Base-by-base conservation (phyloP, 2,888 invertebrate genomes). In the Perizoma flavofasciatum region DNA sequence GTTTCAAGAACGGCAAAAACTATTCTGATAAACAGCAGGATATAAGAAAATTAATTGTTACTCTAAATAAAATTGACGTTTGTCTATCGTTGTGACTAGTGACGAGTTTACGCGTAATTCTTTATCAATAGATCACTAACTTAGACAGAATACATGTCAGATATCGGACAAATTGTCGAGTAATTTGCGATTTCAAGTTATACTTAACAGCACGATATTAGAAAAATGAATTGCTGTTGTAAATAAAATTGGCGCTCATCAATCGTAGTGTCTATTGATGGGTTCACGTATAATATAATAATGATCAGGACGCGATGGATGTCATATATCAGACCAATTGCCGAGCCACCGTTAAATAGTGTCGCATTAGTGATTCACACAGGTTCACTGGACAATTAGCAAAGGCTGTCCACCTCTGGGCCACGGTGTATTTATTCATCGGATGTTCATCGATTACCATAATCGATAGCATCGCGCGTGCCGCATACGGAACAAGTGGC, bases 401-500 rank as follows among this genome's bases (percentile, higher is more conserved):
- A 88, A 89, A 91, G 91, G 91, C 89, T 91, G 91, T 89, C 89
- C 85, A 92, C 91, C 91, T 90, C 88, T 88, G 83, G 82, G 84
- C 81, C 78, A 76, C 82, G 81, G 77, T 85, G 85, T 89, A 88
- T 89, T 85, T 89, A 92, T 92, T 92, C 90, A 91, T 90, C 91
- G 89, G 89, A 89, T 90, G 91, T 89, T 79, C 82, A 85, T 71
- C 81, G 91, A 92, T 92, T 91, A 91, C 89, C 91, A 91, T 91
- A 91, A 90, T 89, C 89, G 89, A 90, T 88, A 88, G 76, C 83
- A 85, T 81, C 81, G 86, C 83, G 79, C 88, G 90, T 83, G 83
- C 82, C 84, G 90, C 91, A 89, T 90, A 89, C 85, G 85, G 79
- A 86, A 86, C 86, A 78, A 76, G 77, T 74, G 71, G 69, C 70